Base-by-base conservation (phyloP, 2,113 vertebrate species). In the Arenaria interpres region DNA sequence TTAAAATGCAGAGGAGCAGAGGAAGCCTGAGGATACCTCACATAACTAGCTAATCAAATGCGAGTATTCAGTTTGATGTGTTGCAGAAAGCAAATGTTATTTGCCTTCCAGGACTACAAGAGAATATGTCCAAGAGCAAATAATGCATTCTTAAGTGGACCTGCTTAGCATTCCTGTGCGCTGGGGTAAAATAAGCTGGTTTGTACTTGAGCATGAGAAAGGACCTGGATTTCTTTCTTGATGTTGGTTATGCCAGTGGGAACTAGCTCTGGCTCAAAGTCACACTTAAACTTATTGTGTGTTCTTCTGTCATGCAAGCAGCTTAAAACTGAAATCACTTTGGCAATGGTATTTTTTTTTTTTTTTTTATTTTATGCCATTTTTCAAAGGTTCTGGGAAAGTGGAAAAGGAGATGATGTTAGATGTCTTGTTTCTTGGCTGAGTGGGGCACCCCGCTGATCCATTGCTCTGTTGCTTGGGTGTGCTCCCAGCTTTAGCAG, bases 31-130 rank as follows among this genome's bases (percentile, higher is more conserved):
- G 93, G 88, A 83, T 82, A 84, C 51, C 53, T 82, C 74, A 32
- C 59, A 71, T 89, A 96, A 95, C 80, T 89, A 81, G 66, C 81
- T 96, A 93, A 89, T 93, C 69, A 88, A 94, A 94, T 93, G 82
- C 1, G 32, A 67, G 81, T 85, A 85, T 97, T 93, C 93, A 89
- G 93, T 95, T 93, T 95, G 83, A 93, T 96, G 89, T 90, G 64
- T 84, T 92, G 88, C 53, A 88, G 86, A 94, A 96, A 94, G 91
- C 63, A 95, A 94, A 92, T 83, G 85, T 76, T 93, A 90, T 78
- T 97, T 93, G 95, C 90, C 94, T 97, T 93, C 77, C 66, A 95
- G 91, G 82, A 80, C 88, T 92, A 83, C 71, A 94, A 74, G 89
- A 94, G 91, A 89, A 50, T 89, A 74, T 89, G 85, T 88, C 91